Base-by-base conservation (phyloP, 2,888 invertebrate species). In the Synanthedon formicaeformis region DNA sequence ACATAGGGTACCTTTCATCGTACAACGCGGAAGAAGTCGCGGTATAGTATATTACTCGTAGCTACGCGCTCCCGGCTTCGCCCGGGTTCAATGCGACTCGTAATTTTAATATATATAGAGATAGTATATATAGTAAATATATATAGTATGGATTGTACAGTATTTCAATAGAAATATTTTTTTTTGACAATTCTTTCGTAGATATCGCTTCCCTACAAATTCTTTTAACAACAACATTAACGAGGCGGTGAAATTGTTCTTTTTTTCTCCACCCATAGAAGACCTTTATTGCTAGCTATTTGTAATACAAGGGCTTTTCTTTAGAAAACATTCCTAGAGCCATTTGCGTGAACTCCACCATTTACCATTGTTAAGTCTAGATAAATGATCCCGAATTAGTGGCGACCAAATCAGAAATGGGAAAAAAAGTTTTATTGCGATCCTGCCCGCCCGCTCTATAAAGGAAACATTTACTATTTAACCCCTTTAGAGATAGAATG, bases 261-360 rank as follows among this genome's bases (percentile, higher is more conserved):
- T 60, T 58, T 60, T 64, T 55, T 48, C 45, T 50, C 54, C 56
- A 54, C 63, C 61, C 57, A 59, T 61, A 61, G 59, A 56, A 59
- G 45, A 14, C 62, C 65, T 68, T 68, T 65, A 66, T 66, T 57
- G 60, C 59, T 53, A 53, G 58, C 69, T 59, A 66, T 72, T 71
- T 71, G 69, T 70, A 65, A 66, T 67, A 70, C 69, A 67, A 64
- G 62, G 64, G 65, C 59, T 62, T 67, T 69, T 64, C 65, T 64
- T 65, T 60, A 60, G 60, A 63, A 63, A 60, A 60, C 65, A 61
- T 62, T 61, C 59, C 62, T 61, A 61, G 63, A 62, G 62, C 63
- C 63, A 65, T 71, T 69, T 69, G 65, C 64, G 65, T 67, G 67
- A 67, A 68, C 64, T 66, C 66, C 64, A 65, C 65, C 66, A 64